Base-by-base conservation (phyloP, 2,888 invertebrate genomes). In the Chalcosyrphus nemorum region DNA sequence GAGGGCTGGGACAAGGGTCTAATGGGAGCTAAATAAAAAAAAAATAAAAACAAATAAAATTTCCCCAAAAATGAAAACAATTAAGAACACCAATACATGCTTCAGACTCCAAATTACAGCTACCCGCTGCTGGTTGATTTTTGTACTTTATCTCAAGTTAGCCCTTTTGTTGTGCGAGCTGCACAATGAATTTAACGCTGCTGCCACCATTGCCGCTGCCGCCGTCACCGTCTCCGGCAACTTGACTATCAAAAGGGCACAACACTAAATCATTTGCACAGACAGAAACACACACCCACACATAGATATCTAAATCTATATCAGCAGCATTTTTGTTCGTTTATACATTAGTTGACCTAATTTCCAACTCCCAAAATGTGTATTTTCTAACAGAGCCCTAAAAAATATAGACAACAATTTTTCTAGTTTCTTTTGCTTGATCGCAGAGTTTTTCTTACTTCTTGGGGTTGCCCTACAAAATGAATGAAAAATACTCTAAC, bases 391-490 rank as follows among this genome's bases (percentile, higher is more conserved):
- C 78, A 74, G 63, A 84, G 84, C 84, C 84, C 78, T 80, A 84
- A 78, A 68, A 78, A 82, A 59, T 84, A 56, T 68, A 84, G 84
- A 75, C 84, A 84, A 84, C 84, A 84, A 80, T 70, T 84, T 84
- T 84, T 84, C 52, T 78, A 80, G 78, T 78, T 84, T 84, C 74
- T 84, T 43, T 78, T 38, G 74, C 74, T 57, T 65, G 68, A 84
- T 84, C 84, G 77, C 66, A 65, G 63, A 80, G 74, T 75, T 41
- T 52, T 24, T 54, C 35, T 11, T 59, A 50, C 45, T 65, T 65
- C 63, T 84, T 27, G 84, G 84, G 84, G 84, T 84, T 84, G 84
- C 80, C 84, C 84, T 84, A 84, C 78, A 84, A 78, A n/a, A 78
- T 57, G 50, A 68, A 65, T 50, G 59, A 24, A 71, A 65, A 19